Evolutionary conservation across 2,888 invertebrate genomes (phyloP), one percentile per base, ranked within the genome.

Genomic region (Melanotus villosus): DNA sequence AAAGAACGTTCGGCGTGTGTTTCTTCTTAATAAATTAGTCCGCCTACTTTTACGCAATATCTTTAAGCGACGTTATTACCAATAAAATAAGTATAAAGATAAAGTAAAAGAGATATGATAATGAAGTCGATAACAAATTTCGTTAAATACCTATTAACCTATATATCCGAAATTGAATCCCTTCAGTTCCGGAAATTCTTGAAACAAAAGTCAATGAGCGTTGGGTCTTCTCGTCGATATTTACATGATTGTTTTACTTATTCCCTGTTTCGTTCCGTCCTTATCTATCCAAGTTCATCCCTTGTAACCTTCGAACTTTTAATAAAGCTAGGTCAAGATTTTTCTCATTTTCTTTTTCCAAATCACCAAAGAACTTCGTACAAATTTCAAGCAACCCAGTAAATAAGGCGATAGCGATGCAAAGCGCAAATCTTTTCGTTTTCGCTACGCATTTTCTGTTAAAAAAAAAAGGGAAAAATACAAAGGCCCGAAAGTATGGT

Each of bases 341-440:
- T 6, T 16, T 5, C 12, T 32, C 52, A 32, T 14, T 6, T 30
- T n/a, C 9, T 16, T 32, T 7, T 30, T 16, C 32, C 16, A 43
- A 43, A 43, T 43, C 43, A 19, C 43, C 19, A 18, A 41, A 41
- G 43, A 43, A 19, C 18, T 43, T 19, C 19, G 43, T 43, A 43
- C 43, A 43, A 43, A 43, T 43, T 43, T 43, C 43, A 19, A 10
- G 10, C 43, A 43, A 19, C 52, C 21, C 50, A 19, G 62, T 38
- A 64, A 64, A 64, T 54, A 43, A 54, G 41, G 64, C 41, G 9
- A 64, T 64, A 64, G 54, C 38, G 18, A 64, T 64, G 64, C 64
- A 43, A 64, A 38, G 56, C 64, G 54, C 64, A 64, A 56, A 64
- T 54, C 52, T 41, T 43, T 54, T 14, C 54, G 26, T 23, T 41